Evolutionary conservation across 2,797 vertebrate genomes (phyloP).

Genomic region (Thunnus albacares): DNA sequence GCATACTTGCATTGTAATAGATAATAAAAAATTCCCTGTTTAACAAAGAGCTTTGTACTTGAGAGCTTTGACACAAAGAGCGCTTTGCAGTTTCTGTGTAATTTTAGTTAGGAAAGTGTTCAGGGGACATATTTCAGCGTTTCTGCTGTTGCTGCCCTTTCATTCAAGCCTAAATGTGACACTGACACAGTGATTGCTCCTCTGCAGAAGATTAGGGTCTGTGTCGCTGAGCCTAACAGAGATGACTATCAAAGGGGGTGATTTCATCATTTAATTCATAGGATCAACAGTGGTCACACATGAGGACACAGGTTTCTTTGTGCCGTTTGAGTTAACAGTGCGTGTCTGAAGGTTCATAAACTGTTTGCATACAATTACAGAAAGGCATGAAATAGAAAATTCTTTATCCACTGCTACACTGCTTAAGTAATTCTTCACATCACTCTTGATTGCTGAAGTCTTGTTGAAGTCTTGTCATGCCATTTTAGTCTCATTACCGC

Average conservation of each 20-base stretch:
- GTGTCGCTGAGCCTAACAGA: constrained; percentile 46
- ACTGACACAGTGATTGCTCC: constrained; percentile 34
- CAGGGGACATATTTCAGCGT: constrained; percentile 35
- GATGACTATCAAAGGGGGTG: constrained; percentile 36
- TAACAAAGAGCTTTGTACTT: constrained; percentile 33
- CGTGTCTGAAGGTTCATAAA: constrained; percentile 20
- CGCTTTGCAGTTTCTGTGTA: constrained; percentile 26
- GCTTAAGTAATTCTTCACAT: constrained; percentile 42
- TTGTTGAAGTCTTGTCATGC: constrained; percentile 35
- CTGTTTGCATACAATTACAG: constrained; percentile 10
- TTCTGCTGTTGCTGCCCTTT: constrained; percentile 33
- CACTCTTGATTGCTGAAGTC: constrained; percentile 25
- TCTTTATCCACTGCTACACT: constrained; percentile 36
- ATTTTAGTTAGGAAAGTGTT: constrained; percentile 45
- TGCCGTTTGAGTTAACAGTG: background rate
- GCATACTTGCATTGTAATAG: background rate
- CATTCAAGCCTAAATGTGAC: constrained; percentile 36
- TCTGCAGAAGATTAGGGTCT: constrained; percentile 51
- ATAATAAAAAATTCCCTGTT: constrained; percentile 15
- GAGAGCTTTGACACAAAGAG: constrained; percentile 25
- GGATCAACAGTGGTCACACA: background rate
- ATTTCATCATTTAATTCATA: constrained; percentile 55
- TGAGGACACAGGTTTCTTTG: constrained; percentile 25
- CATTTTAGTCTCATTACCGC: constrained; percentile 34
- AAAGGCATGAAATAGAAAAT: constrained; percentile 20